Conservation (phyloP, 2,113 vertebrate species). For the Dasyprocta punctata region DNA sequence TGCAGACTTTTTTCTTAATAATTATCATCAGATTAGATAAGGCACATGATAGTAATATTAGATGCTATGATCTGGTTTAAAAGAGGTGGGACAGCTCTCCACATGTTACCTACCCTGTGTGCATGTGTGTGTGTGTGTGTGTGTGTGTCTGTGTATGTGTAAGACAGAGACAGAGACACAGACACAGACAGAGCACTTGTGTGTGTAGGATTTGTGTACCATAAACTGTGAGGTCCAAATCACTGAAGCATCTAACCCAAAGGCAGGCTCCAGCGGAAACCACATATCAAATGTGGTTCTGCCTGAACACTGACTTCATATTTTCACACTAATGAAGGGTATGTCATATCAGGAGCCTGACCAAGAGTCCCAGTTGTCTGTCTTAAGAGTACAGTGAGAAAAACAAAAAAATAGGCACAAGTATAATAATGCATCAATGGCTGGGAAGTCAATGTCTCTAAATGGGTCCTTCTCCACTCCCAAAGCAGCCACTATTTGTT, state of each 20-base stretch:
- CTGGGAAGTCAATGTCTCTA: too few relatives aligned
- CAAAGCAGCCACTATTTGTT: too few relatives aligned
- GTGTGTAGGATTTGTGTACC: too few relatives aligned
- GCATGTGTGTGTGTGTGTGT: not conserved
- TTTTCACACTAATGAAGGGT: not conserved
- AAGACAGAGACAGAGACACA: not conserved
- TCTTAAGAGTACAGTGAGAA: too few relatives aligned
- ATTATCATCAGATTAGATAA: conserved; percentile 9
- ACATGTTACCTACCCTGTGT: not conserved
- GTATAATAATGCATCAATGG: too few relatives aligned
- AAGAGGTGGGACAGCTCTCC: not conserved
- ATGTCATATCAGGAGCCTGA: too few relatives aligned
- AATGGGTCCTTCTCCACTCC: too few relatives aligned
- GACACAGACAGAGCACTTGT: not conserved
- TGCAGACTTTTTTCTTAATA: not conserved
- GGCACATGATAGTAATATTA: not conserved
- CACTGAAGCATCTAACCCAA: not conserved
- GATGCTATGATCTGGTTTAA: not conserved
- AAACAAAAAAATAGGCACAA: too few relatives aligned
- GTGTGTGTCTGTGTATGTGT: fast-evolving
- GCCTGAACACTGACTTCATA: not conserved
- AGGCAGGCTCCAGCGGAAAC: not conserved
- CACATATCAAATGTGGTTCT: not conserved
- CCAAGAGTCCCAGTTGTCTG: too few relatives aligned
- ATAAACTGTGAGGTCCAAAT: not conserved